Base-by-base conservation (phyloP, 1,140 invertebrate species). In the Zaprionus lachaisei region DNA sequence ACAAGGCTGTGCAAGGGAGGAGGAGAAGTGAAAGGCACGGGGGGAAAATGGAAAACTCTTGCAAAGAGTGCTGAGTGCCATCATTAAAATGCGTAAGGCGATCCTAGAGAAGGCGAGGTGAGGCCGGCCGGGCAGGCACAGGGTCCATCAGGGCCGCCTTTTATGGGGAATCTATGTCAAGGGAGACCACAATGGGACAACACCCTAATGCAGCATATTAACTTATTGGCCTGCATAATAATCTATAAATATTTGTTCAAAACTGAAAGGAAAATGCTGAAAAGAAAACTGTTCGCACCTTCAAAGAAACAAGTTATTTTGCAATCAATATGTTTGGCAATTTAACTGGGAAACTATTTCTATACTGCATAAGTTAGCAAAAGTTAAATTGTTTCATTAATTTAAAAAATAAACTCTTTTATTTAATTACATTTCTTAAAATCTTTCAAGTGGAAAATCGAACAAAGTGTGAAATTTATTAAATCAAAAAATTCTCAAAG, bases 81-180 rank as follows among this genome's bases (percentile, higher is more conserved):
- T 71, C 68, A 76, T 76, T 71, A 60, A 71, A 75, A 64, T 71
- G 58, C 58, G 58, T 49, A 31, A 47, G 15, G 26, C 12, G 26
- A 31, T 14, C 17, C 24, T 12, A 44, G 22, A 34, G 2, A 11
- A 34, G 31, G 7, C 26, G 55, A 12, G 17, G 7, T 11, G 3
- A n/a, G 41, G 41, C n/a, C 9, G 12, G 9, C 4, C 22, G 9
- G 7, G 4, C 5, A n/a, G 15, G n/a, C 60, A 26, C 15, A 20
- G 24, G 47, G 55, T 17, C 26, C n/a, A 37, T 61, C 37, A 5
- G 28, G 51, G 61, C 51, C 15, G 51, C 61, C 69, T 57, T 74
- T 62, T 57, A 9, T 37, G 41, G 17, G 9, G 20, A 61, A 73
- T 68, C n/a, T 73, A 7, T 73, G 71, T 73, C 71, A 68, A 68